Base-by-base conservation (phyloP, 1,140 invertebrate genomes). In the Drosophila santomea region DNA sequence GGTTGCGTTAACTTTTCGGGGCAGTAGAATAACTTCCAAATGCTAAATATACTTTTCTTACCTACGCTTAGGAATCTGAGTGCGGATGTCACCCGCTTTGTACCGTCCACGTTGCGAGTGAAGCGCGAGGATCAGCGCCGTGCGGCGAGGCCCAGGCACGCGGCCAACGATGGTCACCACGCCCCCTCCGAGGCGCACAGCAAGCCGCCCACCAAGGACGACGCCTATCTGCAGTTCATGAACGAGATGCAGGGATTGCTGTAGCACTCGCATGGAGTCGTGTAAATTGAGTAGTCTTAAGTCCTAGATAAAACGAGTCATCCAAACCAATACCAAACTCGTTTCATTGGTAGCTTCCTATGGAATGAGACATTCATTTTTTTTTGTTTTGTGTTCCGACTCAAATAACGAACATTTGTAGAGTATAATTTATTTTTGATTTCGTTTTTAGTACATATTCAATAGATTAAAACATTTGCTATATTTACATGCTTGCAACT, bases 181-280 rank as follows among this genome's bases (percentile, higher is more conserved):
- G 66, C 56, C 3, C 60, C 89, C 6, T 88, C 92, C 59, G 93
- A 93, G 59, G 77, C 92, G 3, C 93, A 94, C 43, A 54, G 28
- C 54, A 93, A 93, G 74, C 93, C 94, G 75, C 95, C 95, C 41
- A 98, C 96, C 39, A 99, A 99, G 92, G 98, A 99, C 91, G 98
- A 99, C 92, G 98, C 98, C 38, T 99, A 99, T 89, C 96, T 98
- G 93, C 97, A 98, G 91, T 99, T 99, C 92, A 99, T 99, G 98
- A 96, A 97, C 93, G 98, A 99, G 94, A 99, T 99, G 98, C 95
- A 98, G 93, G 97, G 96, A 43, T 93, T 99, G 25, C 94, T 99
- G 85, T 99, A 95, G 78, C 68, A 15, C n/a, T 12, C 11, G n/a
- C 7, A 4, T 4, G 43, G 4, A 23, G 7, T 66, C 6, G 17